Percentiles rank a stretch among this genome's conserved stretches.
Evolutionary conservation across 2,113 vertebrate species (phyloP).

Genomic region (Aspidoscelis tigris): DNA sequence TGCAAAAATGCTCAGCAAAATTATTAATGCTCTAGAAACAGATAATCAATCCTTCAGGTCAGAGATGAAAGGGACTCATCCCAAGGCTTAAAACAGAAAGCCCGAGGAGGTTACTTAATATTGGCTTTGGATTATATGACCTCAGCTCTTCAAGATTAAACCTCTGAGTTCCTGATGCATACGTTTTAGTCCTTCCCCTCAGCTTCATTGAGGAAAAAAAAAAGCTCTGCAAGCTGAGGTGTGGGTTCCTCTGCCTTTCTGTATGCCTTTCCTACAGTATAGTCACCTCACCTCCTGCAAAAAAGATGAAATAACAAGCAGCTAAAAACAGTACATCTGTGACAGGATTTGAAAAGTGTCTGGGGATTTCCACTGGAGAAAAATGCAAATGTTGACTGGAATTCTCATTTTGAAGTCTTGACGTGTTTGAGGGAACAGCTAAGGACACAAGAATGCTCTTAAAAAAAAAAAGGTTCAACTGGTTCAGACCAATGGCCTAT

Average conservation of each 20-base stretch:
- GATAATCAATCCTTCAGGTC: constrained; percentile 62
- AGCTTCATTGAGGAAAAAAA: constrained; percentile 26
- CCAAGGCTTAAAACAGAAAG: constrained; percentile 44
- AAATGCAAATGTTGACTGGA: no score
- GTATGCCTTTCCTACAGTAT: not conserved
- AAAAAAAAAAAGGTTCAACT: no score
- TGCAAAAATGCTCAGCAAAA: constrained; percentile 56
- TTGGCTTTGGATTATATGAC: constrained; percentile 45
- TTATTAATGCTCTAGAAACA: constrained; percentile 48
- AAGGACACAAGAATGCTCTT: no score
- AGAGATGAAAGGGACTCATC: constrained; percentile 53
- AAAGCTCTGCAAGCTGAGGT: constrained; percentile 43
- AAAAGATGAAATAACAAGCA: no score
- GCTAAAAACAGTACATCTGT: no score
- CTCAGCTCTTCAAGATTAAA: constrained; percentile 34
- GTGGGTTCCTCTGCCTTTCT: not conserved
- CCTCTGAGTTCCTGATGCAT: constrained; percentile 8
- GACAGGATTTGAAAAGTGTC: no score
- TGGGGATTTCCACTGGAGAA: no score
- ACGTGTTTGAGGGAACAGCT: no score
- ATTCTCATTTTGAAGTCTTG: no score
- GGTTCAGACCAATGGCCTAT: no score
- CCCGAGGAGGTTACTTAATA: constrained; percentile 46
- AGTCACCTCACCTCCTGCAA: not conserved
- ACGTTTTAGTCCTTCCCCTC: constrained; percentile 15